Evolutionary conservation across 2,888 invertebrate genomes (phyloP), one percentile per base, ranked within the genome.

Genomic region (Timema podura): DNA sequence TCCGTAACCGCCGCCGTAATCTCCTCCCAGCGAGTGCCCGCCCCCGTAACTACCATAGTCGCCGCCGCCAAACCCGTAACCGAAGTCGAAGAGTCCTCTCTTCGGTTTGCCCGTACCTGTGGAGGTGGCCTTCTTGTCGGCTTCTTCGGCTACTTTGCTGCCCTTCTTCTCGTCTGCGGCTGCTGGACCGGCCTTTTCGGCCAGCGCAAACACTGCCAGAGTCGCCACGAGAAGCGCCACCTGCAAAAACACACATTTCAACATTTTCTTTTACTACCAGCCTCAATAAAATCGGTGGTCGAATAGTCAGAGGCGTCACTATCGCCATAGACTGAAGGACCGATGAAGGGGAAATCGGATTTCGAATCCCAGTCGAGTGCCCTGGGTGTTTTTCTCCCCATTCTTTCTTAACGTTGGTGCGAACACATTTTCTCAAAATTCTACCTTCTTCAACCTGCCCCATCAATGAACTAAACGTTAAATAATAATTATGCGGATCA

Each of bases 61-160:
- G 11, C 54, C 46, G 30, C 57, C 11, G 61, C 68, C 47, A 46
- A 11, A 66, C 11, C 67, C 11, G 74, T 68, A 10, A 73, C 75
- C 49, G 54, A 71, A 45, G 67, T 81, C 83, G 75, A 80, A 81
- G 76, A 83, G 79, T 76, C 83, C 83, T 76, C 83, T 81, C 79
- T 82, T 82, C 76, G 81, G 81, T 77, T 82, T 82, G 70, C 76
- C 76, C 72, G 75, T 74, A 49, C 74, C 73, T 16, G 71, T 66
- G 75, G 75, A 76, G 68, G 73, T 72, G 66, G 79, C 78, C 74
- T 77, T 79, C 66, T 57, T 59, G 9, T 79, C 80, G 61, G 78
- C 76, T 67, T 77, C 76, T 71, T 76, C 74, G 51, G 75, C 73
- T n/a, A 64, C 70, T 49, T 48, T 15, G 46, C 13, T 15, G 46